These are phyloP conservation scores for Willisornis vidua DNA, from an alignment of 2,113 vertebrate species.

Conservation along the genomic window DNA sequence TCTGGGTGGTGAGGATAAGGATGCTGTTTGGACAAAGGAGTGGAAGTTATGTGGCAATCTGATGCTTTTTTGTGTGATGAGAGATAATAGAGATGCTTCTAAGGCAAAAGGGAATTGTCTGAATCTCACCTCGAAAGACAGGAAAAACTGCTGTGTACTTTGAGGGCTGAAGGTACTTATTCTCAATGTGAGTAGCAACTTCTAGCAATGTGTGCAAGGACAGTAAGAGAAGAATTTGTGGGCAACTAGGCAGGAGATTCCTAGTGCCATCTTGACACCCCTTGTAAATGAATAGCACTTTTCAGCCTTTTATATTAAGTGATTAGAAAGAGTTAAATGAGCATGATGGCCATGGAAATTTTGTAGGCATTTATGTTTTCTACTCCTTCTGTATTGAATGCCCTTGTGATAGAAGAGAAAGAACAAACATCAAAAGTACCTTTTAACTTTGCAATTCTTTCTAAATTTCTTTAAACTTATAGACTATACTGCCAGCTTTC, in stretches of 20 bases:
- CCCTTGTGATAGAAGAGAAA: conserved; percentile 79
- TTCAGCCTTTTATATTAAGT: conserved; percentile 1
- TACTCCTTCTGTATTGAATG: conserved; percentile 70
- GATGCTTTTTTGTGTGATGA: neutral
- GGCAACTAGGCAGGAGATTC: neutral
- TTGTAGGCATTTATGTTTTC: conserved; percentile 73
- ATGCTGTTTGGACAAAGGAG: neutral
- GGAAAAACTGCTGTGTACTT: neutral
- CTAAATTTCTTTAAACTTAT: conserved; percentile 84
- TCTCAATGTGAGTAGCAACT: neutral
- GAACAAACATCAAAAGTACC: conserved; percentile 85
- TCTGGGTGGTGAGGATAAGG: neutral
- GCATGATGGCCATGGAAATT: conserved; percentile 70
- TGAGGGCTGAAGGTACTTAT: neutral
- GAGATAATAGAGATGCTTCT: neutral
- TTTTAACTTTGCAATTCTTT: conserved; percentile 84
- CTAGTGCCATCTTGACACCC: neutral
- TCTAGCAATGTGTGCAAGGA: neutral
- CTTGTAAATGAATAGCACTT: neutral
- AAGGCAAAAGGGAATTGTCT: neutral
- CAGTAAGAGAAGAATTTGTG: neutral
- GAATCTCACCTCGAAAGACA: rapidly evolving
- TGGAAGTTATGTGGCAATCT: neutral
- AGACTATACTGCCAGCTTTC: conserved; percentile 80
- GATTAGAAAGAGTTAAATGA: conserved; percentile 77